A percentile compares a stretch with the other conserved stretches of the same genome.
Conservation (phyloP, 2,888 invertebrate species). For the Hydraecia micacea region DNA sequence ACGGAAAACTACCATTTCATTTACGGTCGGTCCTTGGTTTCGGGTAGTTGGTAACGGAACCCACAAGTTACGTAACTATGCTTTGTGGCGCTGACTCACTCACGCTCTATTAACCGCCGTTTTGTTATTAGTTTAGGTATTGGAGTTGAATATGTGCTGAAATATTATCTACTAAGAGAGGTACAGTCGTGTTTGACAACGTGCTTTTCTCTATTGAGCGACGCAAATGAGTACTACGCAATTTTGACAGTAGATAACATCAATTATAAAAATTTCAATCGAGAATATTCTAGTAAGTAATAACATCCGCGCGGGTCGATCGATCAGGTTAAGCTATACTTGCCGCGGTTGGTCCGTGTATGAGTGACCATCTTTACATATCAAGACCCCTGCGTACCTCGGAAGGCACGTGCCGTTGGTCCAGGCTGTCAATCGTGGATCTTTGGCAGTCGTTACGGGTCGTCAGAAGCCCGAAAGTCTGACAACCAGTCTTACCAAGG, state of each 20-base stretch:
- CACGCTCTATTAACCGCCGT: conserved; percentile 76
- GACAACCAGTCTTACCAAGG: too few species aligned
- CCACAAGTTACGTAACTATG: conserved; percentile 87
- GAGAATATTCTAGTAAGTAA: background rate
- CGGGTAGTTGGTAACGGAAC: conserved; percentile 85
- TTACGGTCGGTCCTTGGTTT: conserved; percentile 88
- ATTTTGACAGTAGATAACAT: background rate
- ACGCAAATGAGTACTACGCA: background rate
- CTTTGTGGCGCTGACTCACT: conserved; percentile 79
- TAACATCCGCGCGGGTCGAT: too few species aligned
- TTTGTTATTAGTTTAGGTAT: conserved; percentile 72
- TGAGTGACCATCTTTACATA: too few species aligned
- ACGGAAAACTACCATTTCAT: conserved; percentile 90
- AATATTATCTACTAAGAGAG: conserved; percentile 36
- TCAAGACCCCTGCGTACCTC: too few species aligned
- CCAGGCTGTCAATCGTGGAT: too few species aligned
- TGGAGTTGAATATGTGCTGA: conserved; percentile 54
- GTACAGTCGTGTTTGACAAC: background rate
- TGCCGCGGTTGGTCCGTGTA: too few species aligned
- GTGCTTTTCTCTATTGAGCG: background rate
- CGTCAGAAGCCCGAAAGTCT: too few species aligned
- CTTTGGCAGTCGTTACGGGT: too few species aligned
- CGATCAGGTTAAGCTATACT: too few species aligned
- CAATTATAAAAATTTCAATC: background rate
- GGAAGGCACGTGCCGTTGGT: too few species aligned